A percentile compares a stretch with the other conserved stretches of the same genome.
These are phyloP conservation scores for Bombus confusus DNA, from an alignment of 1,140 invertebrate genomes.

Conservation along the genomic window DNA sequence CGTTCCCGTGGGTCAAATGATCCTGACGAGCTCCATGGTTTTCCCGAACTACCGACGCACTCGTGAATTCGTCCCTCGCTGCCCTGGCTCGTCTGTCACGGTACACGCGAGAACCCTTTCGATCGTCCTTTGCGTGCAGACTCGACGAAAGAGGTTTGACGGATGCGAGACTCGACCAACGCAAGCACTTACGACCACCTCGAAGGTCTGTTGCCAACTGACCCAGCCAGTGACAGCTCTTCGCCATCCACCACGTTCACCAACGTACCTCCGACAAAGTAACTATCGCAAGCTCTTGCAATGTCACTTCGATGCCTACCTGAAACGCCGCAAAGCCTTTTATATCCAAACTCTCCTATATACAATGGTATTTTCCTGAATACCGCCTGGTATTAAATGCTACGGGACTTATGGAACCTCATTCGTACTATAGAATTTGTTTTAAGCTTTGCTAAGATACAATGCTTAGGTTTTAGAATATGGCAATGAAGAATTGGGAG, in stretches of 20 bases:
- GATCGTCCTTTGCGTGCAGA: constrained; percentile 18
- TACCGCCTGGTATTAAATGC: neutral
- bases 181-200: constrained; percentile 58
- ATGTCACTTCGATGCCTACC: neutral
- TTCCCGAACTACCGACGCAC: constrained; percentile 54
- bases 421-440: neutral
- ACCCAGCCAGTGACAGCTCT: constrained; percentile 76
- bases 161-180: constrained; percentile 3
- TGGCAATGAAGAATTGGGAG: too few species aligned
- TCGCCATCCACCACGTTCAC: constrained; percentile 47
- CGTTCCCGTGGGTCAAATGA: constrained; percentile 79
- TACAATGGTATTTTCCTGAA: rapidly evolving
- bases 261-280: constrained; percentile 40
- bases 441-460: rapidly evolving
- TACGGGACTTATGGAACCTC: neutral
- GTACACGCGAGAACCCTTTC: neutral
- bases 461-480: neutral
- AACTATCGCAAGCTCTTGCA: neutral
- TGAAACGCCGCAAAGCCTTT: neutral
- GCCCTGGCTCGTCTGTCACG: constrained; percentile 1
- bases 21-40: constrained; percentile 73
- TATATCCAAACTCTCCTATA: neutral
- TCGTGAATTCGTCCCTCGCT: constrained; percentile 43
- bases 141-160: constrained; percentile 32
- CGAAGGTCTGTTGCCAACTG: constrained; percentile 82